Base-by-base conservation (phyloP, 2,888 invertebrate genomes). In the Eupithecia inturbata region DNA sequence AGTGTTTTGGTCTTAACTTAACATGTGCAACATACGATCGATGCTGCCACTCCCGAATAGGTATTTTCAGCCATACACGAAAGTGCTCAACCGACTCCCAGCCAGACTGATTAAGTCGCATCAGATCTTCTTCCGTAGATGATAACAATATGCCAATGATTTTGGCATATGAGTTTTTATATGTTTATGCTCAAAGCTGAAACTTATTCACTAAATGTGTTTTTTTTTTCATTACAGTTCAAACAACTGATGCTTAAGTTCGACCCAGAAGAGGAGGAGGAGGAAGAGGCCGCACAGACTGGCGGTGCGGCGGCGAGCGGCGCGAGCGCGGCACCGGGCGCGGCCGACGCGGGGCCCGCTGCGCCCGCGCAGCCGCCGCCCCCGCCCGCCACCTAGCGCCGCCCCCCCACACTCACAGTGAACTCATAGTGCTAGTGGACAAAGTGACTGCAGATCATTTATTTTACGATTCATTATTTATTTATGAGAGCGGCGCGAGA, bases 171-270 rank as follows among this genome's bases (percentile, higher is more conserved):
- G n/a, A n/a, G 5, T 41, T 41, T 41, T 41, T 45, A 19, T 45
- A 16, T 41, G 41, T n/a, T 7, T 49, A 49, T 1, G 49, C n/a
- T 53, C 22, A 53, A 53, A 10, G 53, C 22, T 22, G 1, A 22
- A 57, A 26, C 5, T 4, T 14, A 1, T 57, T 14, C 22, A 10
- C n/a, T 53, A 53, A 22, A 22, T 10, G 3, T 45, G 7, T 9
- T 1, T 49, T 41, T 10, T 28, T 74, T 82, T 68, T 28, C 83
- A 87, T 91, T 77, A 26, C 88, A 97, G 97, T 97, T 98, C 87
- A 97, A 97, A 88, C 97, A 97, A 84, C 90, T 97, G 76, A 97
- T 98, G 97, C 94, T 97, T 80, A 97, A 97, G 89, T 95, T 97
- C 87, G 97, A 98, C 89, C 97, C 96, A 33, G 97, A 97, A 79